Base-by-base conservation (phyloP, 2,113 vertebrate genomes). In the Archilochus colubris region DNA sequence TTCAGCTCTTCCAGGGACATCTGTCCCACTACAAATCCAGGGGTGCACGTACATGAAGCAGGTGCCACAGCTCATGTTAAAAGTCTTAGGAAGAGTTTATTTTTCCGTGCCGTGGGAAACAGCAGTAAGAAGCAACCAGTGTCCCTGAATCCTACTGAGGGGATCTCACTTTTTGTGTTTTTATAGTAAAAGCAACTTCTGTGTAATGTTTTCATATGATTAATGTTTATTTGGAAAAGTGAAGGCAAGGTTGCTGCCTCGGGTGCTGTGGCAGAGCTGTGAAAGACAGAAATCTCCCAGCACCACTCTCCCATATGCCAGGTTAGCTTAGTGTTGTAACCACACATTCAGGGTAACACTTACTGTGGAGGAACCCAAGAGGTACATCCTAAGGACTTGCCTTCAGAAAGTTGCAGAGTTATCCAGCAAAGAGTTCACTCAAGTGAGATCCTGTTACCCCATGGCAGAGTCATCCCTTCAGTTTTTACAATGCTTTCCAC, bases 61-160 rank as follows among this genome's bases (percentile, higher is more conserved):
- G 81, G 73, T 9, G 30, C 30, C 24, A 3, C 66, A 66, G 31
- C 61, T 63, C 48, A 44, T 59, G 24, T 46, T 43, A 12, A 30
- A 87, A 75, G 70, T 91, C 96, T 94, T 77, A 94, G 18, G 3
- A 74, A 91, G 48, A 9, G 48, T 78, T 93, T 62, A 3, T 89
- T 94, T 77, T 88, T 36, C 58, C 64, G 36, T 2, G 3, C 9
- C 50, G 36, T 64, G 66, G 79, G 79, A 88, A 93, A 75, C 5
- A 81, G 72, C 78, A 64, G 33, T 64, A 24, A 43, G 64, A 89
- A 82, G 69, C 77, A 82, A 62, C 23, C 38, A 46, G 23, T 6
- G 33, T 48, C 43, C 16, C 57, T 43, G 59, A 84, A 78, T 59
- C 43, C 20, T 73, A 14, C 17, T 62, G 61, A 48, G 0, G 20